Evolutionary conservation across 2,888 invertebrate species (phyloP), one percentile per base, ranked within the genome.

Genomic region (Aelia acuminata): DNA sequence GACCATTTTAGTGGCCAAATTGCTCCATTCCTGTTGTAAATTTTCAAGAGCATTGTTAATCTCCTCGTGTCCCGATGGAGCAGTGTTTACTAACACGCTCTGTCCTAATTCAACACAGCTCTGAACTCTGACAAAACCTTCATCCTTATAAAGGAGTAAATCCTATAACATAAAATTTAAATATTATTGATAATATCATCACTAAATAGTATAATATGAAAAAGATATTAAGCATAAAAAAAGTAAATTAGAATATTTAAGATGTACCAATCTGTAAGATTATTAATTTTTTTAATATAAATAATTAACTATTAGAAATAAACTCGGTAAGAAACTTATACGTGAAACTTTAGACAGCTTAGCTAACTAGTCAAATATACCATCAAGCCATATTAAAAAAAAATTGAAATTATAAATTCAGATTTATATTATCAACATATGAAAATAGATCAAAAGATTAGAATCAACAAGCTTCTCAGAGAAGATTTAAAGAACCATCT

Each of bases 11-110:
- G 97, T 94, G 4, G 97, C 95, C 85, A 98, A 93, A 13, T 95
- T 94, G 47, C 98, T 97, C 98, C 98, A 98, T 91, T 97, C 96
- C 91, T 97, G 96, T 93, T 98, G 98, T 84, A 98, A 93, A 89
- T 95, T 94, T 1, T 96, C 95, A 11, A 98, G 93, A 5, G 96
- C 95, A 90, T 96, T 95, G 91, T 98, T 98, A 87, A 99, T 97
- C 48, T 95, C 94, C 90, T 96, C 96, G 91, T 98, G 98, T 0
- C 98, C 98, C 53, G 95, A 93, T 1, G 97, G 96, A 0, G 98
- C 97, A 0, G 98, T 98, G 91, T 98, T 98, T 0, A 97, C 97
- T 91, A 98, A 93, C 0, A 98, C 97, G 90, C 95, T 95, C 92
- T 99, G 98, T 0, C 98, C 98, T 90, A 97, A 93, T 91, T 98